These are phyloP conservation scores for Gerris buenoi DNA, from an alignment of 1,140 invertebrate species.

Conservation along the genomic window DNA sequence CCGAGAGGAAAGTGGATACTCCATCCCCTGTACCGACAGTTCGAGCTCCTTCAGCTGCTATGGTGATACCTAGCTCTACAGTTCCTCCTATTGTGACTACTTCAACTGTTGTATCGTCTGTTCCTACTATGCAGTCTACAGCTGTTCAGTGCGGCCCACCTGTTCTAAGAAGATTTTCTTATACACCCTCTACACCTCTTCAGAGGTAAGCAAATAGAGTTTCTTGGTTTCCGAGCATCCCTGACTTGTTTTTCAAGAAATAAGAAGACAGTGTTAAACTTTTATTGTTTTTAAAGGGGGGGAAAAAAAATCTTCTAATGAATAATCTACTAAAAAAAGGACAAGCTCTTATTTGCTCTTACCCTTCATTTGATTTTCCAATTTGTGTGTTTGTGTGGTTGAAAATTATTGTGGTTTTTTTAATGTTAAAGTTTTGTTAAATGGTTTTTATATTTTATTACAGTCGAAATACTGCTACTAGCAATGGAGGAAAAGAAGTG, in stretches of 20 bases:
- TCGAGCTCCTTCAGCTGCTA: not conserved
- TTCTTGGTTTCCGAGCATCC: not conserved
- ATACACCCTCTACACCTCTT: constrained; percentile 17
- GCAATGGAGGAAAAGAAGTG: constrained; percentile 40
- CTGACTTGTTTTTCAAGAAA: too few relatives aligned
- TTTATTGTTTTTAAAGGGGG: too few relatives aligned
- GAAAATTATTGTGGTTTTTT: too few relatives aligned
- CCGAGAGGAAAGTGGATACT: constrained; percentile 15
- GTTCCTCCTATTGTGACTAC: not conserved
- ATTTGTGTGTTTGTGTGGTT: too few relatives aligned
- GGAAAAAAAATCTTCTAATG: too few relatives aligned
- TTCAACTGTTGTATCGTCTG: not conserved
- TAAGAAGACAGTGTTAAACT: too few relatives aligned
- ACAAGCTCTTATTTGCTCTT: too few relatives aligned
- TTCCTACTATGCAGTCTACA: not conserved
- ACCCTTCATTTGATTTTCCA: too few relatives aligned
- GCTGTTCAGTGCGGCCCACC: not conserved
- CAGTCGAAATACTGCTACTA: not conserved
- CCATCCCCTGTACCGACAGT: constrained; percentile 16
- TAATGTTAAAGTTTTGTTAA: too few relatives aligned
- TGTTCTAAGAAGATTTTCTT: constrained; percentile 16
- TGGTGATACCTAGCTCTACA: constrained; percentile 5
- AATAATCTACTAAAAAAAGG: too few relatives aligned
- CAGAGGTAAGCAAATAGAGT: not conserved
- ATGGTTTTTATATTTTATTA: too few relatives aligned